Evolutionary conservation across 2,888 invertebrate species (phyloP).

Genomic region (Julus scanicus): DNA sequence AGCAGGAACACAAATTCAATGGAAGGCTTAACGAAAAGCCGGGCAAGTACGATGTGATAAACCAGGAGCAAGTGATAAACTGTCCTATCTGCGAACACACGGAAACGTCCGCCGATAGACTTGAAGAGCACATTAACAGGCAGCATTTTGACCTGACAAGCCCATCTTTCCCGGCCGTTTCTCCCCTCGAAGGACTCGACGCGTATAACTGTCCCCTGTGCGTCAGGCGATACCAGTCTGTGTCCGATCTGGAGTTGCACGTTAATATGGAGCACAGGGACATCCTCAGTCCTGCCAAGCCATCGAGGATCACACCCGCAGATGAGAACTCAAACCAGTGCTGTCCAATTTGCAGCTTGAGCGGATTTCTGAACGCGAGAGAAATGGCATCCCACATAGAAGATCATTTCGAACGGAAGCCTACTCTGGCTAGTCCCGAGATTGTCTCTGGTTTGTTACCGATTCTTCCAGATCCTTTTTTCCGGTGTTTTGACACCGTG

Average conservation of each 20-base stretch:
- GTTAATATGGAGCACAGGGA: conserved; percentile 87
- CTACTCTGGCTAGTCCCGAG: conserved; percentile 62
- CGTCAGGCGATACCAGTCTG: conserved; percentile 72
- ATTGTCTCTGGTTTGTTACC: conserved; percentile 61
- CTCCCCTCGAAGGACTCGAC: conserved; percentile 53
- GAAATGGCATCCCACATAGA: conserved; percentile 81
- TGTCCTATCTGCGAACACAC: conserved; percentile 83
- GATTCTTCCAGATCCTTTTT: background rate
- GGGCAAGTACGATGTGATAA: conserved; percentile 21
- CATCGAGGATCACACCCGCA: conserved; percentile 62
- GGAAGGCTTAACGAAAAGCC: background rate
- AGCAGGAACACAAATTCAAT: conserved; percentile 54
- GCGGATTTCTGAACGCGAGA: conserved; percentile 64
- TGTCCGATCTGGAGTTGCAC: conserved; percentile 81
- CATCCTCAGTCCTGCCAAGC: conserved; percentile 75
- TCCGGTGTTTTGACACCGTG: background rate
- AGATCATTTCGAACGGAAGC: conserved; percentile 74
- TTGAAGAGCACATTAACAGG: conserved; percentile 86
- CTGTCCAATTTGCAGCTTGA: conserved; percentile 65
- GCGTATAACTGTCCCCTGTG: conserved; percentile 82
- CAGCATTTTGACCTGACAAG: conserved; percentile 85
- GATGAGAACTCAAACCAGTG: conserved; percentile 58
- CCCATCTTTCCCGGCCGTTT: conserved; percentile 68
- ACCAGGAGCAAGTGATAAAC: conserved; percentile 64
- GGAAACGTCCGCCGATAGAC: conserved; percentile 77